These are phyloP conservation scores for Agrypnia vestita DNA, from an alignment of 1,140 invertebrate genomes.

Conservation along the genomic window DNA sequence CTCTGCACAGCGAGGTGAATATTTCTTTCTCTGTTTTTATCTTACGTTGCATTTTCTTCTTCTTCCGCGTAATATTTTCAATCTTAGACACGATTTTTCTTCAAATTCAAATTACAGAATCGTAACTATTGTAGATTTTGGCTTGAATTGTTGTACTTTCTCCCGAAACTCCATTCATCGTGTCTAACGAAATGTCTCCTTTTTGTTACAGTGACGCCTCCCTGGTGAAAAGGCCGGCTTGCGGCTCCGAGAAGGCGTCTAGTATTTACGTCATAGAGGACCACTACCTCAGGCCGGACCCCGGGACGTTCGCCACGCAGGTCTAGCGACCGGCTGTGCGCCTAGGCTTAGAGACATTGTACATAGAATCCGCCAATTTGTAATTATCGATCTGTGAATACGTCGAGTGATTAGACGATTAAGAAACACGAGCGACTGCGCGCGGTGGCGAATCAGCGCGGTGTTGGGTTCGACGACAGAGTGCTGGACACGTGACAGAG, in stretches of 20 bases:
- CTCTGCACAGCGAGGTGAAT: constrained; percentile 70
- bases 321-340: constrained; percentile 68
- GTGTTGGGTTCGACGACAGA: constrained; percentile 29
- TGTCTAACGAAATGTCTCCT: constrained; percentile 44
- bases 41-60: neutral
- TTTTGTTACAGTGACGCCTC: constrained; percentile 71
- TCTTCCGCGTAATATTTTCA: neutral
- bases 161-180: neutral
- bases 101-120: too few relatives aligned
- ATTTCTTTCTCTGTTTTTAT: constrained; percentile 38
- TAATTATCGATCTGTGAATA: constrained; percentile 50
- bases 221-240: constrained; percentile 71
- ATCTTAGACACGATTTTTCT: too few relatives aligned
- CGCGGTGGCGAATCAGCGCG: constrained; percentile 44
- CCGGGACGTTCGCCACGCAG: constrained; percentile 71
- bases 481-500: constrained; percentile 1
- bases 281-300: constrained; percentile 70
- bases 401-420: constrained; percentile 27
- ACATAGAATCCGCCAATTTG: constrained; percentile 51
- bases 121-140: too few relatives aligned
- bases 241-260: constrained; percentile 64
- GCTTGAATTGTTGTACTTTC: too few relatives aligned
- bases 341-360: constrained; percentile 61
- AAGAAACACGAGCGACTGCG: constrained; percentile 27
- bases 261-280: constrained; percentile 71